These are phyloP conservation scores for Bedellia somnulentella DNA, from an alignment of 2,888 invertebrate genomes.

Conservation along the genomic window DNA sequence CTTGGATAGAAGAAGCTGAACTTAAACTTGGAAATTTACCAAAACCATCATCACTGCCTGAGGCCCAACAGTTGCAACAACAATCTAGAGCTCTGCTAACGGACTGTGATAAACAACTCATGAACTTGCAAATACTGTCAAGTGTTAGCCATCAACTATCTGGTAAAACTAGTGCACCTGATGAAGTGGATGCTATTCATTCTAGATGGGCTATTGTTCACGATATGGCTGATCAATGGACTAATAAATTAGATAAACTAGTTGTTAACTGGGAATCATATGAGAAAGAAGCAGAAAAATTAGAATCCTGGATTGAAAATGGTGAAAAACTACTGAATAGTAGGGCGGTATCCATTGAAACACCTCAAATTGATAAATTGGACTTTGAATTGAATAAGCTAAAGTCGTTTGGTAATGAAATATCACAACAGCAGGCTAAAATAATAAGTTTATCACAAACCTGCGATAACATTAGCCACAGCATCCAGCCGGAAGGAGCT, in stretches of 20 bases:
- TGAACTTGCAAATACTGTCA: slow-evolving; percentile 73
- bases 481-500: slow-evolving; percentile 77
- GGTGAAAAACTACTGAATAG: slow-evolving; percentile 65
- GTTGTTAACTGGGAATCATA: slow-evolving; percentile 81
- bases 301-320: slow-evolving; percentile 76
- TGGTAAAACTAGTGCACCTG: slow-evolving; percentile 74
- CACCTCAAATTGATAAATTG: slow-evolving; percentile 73
- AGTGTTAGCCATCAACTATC: slow-evolving; percentile 75
- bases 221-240: slow-evolving; percentile 76
- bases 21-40: slow-evolving; percentile 72
- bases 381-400: slow-evolving; percentile 75
- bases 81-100: slow-evolving; percentile 72
- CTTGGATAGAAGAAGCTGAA: slow-evolving; percentile 89
- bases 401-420: slow-evolving; percentile 81
- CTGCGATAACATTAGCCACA: slow-evolving; percentile 77
- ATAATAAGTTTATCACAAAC: slow-evolving; percentile 77
- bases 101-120: slow-evolving; percentile 77
- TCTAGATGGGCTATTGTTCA: slow-evolving; percentile 86
- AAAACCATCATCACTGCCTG: slow-evolving; percentile 76
- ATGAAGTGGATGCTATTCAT: slow-evolving; percentile 82
- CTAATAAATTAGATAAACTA: slow-evolving; percentile 75
- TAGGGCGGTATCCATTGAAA: slow-evolving; percentile 64
- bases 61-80: slow-evolving; percentile 78
- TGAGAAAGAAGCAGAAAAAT: slow-evolving; percentile 72
- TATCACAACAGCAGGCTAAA: slow-evolving; percentile 83